Evolutionary conservation across 2,888 invertebrate species (phyloP).

Genomic region (Sinohyriopsis cumingii): DNA sequence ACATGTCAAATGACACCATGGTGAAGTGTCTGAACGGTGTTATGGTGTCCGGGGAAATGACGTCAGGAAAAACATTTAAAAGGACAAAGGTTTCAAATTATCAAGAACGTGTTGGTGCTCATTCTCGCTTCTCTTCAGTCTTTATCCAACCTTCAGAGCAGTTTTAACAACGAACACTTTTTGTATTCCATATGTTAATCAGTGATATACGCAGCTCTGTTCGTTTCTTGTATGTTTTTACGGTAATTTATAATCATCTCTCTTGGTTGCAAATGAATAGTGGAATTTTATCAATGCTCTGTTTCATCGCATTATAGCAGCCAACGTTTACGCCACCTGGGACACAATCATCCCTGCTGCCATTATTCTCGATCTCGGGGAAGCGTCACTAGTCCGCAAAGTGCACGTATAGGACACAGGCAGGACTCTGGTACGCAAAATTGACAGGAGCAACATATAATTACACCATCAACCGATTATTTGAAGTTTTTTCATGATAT

Average conservation of each 20-base stretch:
- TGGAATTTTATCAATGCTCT: slow-evolving; percentile 89
- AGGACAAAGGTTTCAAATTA: slow-evolving; percentile 76
- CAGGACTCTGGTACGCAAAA: slow-evolving; percentile 90
- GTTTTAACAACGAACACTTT: slow-evolving; percentile 90
- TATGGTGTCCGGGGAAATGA: too few relatives aligned
- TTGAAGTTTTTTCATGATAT: slow-evolving; percentile 98
- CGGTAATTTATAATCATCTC: slow-evolving; percentile 54
- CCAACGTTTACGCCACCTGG: slow-evolving; percentile 91
- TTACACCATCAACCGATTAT: slow-evolving; percentile 95
- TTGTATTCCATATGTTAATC: slow-evolving; percentile 91
- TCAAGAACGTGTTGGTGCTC: slow-evolving; percentile 93
- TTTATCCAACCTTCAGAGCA: slow-evolving; percentile 92
- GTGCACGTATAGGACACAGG: slow-evolving; percentile 90
- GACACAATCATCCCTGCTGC: slow-evolving; percentile 85
- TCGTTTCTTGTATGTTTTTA: slow-evolving; percentile 95
- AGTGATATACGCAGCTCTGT: slow-evolving; percentile 92
- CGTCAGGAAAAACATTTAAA: not conserved
- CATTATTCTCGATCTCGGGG: slow-evolving; percentile 91
- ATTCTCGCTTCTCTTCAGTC: slow-evolving; percentile 96
- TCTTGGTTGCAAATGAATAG: slow-evolving; percentile 96
- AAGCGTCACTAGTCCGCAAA: slow-evolving; percentile 98
- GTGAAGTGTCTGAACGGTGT: too few relatives aligned
- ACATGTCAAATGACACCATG: too few relatives aligned
- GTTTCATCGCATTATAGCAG: slow-evolving; percentile 94
- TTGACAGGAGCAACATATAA: slow-evolving; percentile 84